A percentile compares a stretch with the other conserved stretches of the same genome.
Conservation (phyloP, 2,797 vertebrate species). For the Miichthys miiuy region DNA sequence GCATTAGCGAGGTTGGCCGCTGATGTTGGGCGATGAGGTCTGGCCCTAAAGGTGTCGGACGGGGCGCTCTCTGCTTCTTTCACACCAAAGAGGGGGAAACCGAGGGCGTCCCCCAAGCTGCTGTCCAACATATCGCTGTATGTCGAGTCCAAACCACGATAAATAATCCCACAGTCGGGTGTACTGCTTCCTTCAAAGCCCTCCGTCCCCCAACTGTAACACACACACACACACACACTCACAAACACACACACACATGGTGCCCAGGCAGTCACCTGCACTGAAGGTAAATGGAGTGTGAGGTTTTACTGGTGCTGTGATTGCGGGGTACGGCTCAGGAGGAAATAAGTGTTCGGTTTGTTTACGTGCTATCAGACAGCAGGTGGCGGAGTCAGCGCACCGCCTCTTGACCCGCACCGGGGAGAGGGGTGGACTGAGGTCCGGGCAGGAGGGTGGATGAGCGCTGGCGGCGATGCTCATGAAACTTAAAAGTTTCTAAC, state of each 20-base stretch:
- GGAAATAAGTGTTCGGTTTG: conserved; percentile 80
- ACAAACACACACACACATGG: conserved; percentile 1
- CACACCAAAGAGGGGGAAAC: background rate
- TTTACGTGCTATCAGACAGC: conserved; percentile 80
- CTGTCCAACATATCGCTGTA: too few species aligned
- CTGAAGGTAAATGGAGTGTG: conserved; percentile 86
- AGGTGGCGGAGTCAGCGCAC: conserved; percentile 79
- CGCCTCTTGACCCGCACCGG: conserved; percentile 56
- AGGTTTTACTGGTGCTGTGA: conserved; percentile 83
- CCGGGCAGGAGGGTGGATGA: background rate
- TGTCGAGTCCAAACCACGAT: too few species aligned
- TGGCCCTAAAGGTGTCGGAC: background rate
- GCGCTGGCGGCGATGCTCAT: background rate
- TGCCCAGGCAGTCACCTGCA: conserved; percentile 79
- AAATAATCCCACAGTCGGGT: too few species aligned
- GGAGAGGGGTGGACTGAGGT: conserved; percentile 33
- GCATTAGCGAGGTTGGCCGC: too few species aligned
- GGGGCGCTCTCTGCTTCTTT: background rate
- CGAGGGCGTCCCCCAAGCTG: background rate
- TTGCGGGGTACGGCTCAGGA: conserved; percentile 83
- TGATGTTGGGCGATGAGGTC: background rate
- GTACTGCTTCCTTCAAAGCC: conserved; percentile 26
- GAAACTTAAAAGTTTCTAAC: conserved; percentile 30
- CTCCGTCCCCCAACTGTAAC: background rate
- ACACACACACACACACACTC: background rate